A percentile compares a stretch with the other conserved stretches of the same genome.
Evolutionary conservation across 2,888 invertebrate genomes (phyloP).

Genomic region (Lepidochitona cinerea): DNA sequence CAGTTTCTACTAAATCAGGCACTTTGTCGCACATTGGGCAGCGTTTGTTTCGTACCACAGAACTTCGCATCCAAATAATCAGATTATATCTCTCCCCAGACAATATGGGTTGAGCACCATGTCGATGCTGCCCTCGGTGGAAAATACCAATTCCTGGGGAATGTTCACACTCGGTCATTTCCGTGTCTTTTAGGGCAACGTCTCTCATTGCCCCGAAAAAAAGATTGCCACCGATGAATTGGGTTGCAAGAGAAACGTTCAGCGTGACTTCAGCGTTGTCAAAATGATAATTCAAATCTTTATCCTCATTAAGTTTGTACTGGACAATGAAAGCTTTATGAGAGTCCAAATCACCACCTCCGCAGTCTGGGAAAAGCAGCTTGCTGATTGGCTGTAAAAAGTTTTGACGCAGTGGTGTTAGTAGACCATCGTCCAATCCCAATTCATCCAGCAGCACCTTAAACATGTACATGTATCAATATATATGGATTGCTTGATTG

Average conservation of each 20-base stretch:
- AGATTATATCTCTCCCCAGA: constrained; percentile 70
- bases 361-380: constrained; percentile 67
- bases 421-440: constrained; percentile 67
- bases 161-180: constrained; percentile 47
- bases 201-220: constrained; percentile 68
- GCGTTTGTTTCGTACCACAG: constrained; percentile 64
- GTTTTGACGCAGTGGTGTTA: constrained; percentile 62
- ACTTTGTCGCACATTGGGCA: constrained; percentile 71
- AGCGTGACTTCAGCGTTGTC: constrained; percentile 72
- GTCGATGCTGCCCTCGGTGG: constrained; percentile 71
- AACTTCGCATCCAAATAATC: constrained; percentile 72
- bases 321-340: constrained; percentile 71
- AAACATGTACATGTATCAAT: too few relatives aligned
- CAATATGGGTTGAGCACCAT: constrained; percentile 69
- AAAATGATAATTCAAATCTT: constrained; percentile 69
- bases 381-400: constrained; percentile 66
- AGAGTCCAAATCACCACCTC: constrained; percentile 68
- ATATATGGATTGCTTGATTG: too few relatives aligned
- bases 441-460: constrained; percentile 71
- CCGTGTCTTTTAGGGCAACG: neutral
- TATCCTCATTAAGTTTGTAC: constrained; percentile 67
- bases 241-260: constrained; percentile 69
- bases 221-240: constrained; percentile 68
- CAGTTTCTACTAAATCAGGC: constrained; percentile 59
- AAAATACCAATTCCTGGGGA: constrained; percentile 61